Evolutionary conservation across 2,888 invertebrate genomes (phyloP).

Genomic region (Megalurothrips usitatus): DNA sequence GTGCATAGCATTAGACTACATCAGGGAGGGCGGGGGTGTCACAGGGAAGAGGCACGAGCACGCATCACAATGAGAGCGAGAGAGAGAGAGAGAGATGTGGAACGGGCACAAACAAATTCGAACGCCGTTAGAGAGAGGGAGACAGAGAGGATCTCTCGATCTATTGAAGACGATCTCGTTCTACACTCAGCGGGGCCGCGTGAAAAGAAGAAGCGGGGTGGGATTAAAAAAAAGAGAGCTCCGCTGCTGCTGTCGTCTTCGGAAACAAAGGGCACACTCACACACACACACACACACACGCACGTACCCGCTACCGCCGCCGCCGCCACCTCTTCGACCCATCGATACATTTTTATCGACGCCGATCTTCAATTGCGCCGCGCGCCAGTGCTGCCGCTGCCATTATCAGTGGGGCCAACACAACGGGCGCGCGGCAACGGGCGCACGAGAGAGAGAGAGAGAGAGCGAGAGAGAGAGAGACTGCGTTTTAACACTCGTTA

Average conservation of each 20-base stretch:
- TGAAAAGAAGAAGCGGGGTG: background rate
- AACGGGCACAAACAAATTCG: background rate
- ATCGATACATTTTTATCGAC: constrained; percentile 4
- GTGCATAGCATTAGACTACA: too few species aligned
- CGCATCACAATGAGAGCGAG: background rate
- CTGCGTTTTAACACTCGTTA: constrained; percentile 21
- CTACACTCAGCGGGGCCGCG: background rate
- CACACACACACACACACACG: too few species aligned
- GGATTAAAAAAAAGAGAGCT: background rate
- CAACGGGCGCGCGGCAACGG: background rate
- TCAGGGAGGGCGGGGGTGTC: too few species aligned
- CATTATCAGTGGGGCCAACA: background rate
- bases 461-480: background rate
- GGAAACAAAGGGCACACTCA: background rate
- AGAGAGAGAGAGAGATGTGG: background rate
- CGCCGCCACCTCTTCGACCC: background rate
- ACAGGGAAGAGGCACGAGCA: too few species aligned
- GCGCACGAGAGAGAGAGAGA: background rate
- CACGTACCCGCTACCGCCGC: background rate
- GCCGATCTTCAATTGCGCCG: background rate
- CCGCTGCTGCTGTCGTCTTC: background rate
- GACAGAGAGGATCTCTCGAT: too few species aligned
- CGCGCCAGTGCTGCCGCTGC: background rate
- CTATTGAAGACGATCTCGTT: background rate
- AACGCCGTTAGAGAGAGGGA: background rate